A percentile compares a stretch with the other conserved stretches of the same genome.
Conservation (phyloP, 2,113 vertebrate genomes). For the Nothobranchius furzeri region DNA sequence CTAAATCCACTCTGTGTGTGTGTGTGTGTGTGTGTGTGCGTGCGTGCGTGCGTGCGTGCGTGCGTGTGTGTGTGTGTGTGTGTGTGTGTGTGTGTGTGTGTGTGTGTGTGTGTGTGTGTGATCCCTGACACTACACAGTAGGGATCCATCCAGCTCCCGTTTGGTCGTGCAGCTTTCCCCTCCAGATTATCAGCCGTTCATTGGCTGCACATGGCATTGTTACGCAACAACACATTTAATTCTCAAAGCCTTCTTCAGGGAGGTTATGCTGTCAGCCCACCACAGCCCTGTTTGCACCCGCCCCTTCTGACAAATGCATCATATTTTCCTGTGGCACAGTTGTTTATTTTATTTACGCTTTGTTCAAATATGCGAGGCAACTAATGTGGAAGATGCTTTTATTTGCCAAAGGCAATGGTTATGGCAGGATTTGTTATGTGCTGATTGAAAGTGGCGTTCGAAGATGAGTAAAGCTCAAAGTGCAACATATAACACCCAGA, state of each 20-base stretch:
- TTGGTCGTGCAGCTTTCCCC: conserved; percentile 31
- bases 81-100: neutral
- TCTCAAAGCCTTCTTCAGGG: conserved; percentile 53
- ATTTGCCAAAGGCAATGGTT: neutral
- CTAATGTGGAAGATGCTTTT: neutral
- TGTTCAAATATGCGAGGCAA: conserved; percentile 1
- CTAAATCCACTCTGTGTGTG: conserved; percentile 15
- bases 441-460: neutral
- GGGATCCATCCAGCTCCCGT: conserved; percentile 50
- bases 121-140: conserved; percentile 45
- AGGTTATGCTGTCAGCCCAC: conserved; percentile 49
- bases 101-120: neutral
- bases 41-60: neutral
- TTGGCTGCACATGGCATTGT: conserved; percentile 66
- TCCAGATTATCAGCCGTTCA: conserved; percentile 65
- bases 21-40: neutral
- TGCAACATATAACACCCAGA: neutral
- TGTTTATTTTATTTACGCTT: conserved; percentile 17
- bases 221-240: conserved; percentile 72
- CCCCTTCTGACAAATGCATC: conserved; percentile 23
- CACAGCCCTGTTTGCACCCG: conserved; percentile 14
- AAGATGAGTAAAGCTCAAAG: neutral
- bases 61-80: too few relatives aligned
- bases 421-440: neutral
- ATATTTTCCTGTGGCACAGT: conserved; percentile 29